Conservation (phyloP, 92 coral and sea anemone species). For the Nematostella vectensis region DNA sequence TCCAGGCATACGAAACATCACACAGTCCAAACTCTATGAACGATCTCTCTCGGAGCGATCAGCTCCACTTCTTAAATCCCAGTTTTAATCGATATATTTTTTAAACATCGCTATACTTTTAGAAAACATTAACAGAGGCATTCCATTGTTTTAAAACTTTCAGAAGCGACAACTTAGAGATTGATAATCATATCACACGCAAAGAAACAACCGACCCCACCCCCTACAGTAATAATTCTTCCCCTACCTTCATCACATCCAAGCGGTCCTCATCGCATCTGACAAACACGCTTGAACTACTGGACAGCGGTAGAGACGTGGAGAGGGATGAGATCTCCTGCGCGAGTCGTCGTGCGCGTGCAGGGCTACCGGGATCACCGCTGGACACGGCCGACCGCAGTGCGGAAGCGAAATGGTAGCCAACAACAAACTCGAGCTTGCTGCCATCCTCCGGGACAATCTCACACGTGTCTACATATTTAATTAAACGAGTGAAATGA, state of each 20-base stretch:
- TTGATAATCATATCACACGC: no score
- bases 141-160: no score
- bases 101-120: no score
- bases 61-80: no score
- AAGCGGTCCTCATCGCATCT: constrained; percentile 96
- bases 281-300: constrained; percentile 95
- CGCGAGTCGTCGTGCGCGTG: constrained; percentile 91
- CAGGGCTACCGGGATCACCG: constrained; percentile 79
- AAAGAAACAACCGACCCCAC: no score
- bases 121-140: no score
- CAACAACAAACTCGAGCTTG: constrained; percentile 58
- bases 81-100: no score
- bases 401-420: constrained; percentile 85
- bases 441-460: constrained; percentile 78
- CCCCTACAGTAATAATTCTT: no score
- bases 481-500: neutral
- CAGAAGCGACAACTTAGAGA: no score
- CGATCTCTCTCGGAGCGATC: no score
- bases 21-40: no score
- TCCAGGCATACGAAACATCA: no score
- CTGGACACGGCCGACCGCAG: constrained; percentile 80
- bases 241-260: constrained; percentile 92
- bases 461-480: constrained; percentile 71
- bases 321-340: constrained; percentile 98
- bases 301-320: constrained; percentile 91